Evolutionary conservation across 2,797 vertebrate genomes (phyloP).

Genomic region (Xiphorhynchus erythropygius): DNA sequence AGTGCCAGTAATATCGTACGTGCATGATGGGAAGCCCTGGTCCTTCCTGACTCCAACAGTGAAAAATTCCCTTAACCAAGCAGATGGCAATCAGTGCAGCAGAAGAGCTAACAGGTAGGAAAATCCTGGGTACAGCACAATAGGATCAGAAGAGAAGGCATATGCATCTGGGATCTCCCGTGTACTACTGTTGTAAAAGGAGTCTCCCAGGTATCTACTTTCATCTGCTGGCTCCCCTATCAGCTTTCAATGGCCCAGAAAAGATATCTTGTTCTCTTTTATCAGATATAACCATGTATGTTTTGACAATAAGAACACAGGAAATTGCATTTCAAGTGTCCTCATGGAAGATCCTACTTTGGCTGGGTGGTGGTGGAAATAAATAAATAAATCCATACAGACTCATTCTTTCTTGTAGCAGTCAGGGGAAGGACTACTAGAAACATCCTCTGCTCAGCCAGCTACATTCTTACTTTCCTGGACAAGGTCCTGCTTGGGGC

Average conservation of each 20-base stretch:
- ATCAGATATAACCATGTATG: not conserved
- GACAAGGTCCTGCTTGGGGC: not conserved
- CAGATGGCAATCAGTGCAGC: not conserved
- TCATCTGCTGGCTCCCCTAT: not conserved
- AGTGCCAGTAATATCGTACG: constrained; percentile 43
- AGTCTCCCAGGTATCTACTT: not conserved
- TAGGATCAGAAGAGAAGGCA: not conserved
- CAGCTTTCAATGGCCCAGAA: not conserved
- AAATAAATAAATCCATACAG: not conserved
- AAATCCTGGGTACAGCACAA: constrained; percentile 14
- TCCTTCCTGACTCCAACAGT: constrained; percentile 23
- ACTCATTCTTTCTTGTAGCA: not conserved
- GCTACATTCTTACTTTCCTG: not conserved
- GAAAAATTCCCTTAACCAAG: constrained; percentile 17
- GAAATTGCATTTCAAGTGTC: not conserved
- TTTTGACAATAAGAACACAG: not conserved
- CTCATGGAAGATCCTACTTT: not conserved
- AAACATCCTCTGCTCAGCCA: not conserved
- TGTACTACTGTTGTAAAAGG: not conserved
- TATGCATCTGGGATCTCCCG: not conserved
- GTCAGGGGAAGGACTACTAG: not conserved
- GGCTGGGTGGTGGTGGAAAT: not conserved
- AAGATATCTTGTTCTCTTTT: not conserved
- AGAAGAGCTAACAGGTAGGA: constrained; percentile 3
- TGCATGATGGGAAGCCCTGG: constrained; percentile 38